A percentile compares a stretch with the other conserved stretches of the same genome.
These are phyloP conservation scores for Rhingia campestris DNA, from an alignment of 2,888 invertebrate species.

Conservation along the genomic window DNA sequence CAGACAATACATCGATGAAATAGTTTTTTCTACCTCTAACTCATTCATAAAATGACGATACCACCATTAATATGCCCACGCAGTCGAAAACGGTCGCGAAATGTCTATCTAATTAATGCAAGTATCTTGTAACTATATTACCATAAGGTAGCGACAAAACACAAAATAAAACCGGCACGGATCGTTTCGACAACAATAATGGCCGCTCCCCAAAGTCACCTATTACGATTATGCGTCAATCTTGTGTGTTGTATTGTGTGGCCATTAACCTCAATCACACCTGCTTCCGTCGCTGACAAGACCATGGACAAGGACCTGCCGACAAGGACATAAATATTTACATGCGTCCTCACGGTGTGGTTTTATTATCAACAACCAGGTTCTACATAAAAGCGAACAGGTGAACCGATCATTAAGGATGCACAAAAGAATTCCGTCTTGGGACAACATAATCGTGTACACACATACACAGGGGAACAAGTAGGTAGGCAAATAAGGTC, in stretches of 20 bases:
- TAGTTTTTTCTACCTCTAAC: no score
- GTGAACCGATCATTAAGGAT: conserved; percentile 34
- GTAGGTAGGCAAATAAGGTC: conserved; percentile 42
- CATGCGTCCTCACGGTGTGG: conserved; percentile 43
- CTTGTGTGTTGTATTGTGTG: conserved; percentile 29
- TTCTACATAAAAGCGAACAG: conserved; percentile 41
- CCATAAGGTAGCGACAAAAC: conserved; percentile 36
- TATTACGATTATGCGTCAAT: conserved; percentile 36
- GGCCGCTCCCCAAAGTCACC: conserved; percentile 43
- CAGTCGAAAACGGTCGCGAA: conserved; percentile 49
- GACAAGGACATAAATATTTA: conserved; percentile 70
- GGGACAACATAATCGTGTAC: background rate
- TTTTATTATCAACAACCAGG: conserved; percentile 51
- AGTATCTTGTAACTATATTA: conserved; percentile 29
- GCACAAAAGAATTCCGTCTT: conserved; percentile 2
- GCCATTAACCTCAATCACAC: conserved; percentile 66
- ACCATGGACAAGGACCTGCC: conserved; percentile 52
- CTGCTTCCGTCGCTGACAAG: conserved; percentile 55
- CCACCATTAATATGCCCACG: background rate
- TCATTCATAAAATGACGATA: no score
- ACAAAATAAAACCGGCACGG: background rate
- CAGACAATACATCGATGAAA: no score
- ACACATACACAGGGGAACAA: background rate
- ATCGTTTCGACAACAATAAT: background rate
- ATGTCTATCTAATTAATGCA: conserved; percentile 62